Base-by-base conservation (phyloP, 2,888 invertebrate genomes). In the Lucinisca nassula region DNA sequence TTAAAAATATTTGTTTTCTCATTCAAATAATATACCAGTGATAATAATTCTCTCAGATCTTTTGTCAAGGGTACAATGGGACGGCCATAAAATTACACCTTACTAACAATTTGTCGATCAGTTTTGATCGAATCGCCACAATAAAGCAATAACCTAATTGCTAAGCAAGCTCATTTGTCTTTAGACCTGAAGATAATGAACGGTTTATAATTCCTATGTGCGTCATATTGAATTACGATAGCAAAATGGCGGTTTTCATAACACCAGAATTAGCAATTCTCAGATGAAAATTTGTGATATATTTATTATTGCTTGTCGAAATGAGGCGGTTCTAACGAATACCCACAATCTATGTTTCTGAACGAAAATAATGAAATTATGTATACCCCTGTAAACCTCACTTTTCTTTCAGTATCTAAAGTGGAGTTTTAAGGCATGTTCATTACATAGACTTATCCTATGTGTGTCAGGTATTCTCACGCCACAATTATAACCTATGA, bases 1-100 rank as follows among this genome's bases (percentile, higher is more conserved):
- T 72, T 45, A 51, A 81, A 49, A 38, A 73, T 70, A 70, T 79
- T 79, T 79, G 79, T 70, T 45, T 79, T 79, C 79, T 67, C 35
- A 45, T 79, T 70, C 70, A 70, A 61, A 79, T 67, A 27, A 35
- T 77, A 49, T 38, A 27, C 38, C 55, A 40, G 38, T 38, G 67
- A 61, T 40, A 45, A 45, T 79, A 79, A n/a, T 67, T 67, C 70
- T 40, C 24, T 38, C 40, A 27, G 30, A 35, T 58, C 35, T 61
- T 67, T 79, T 79, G 79, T 79, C 17, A 0, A n/a, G 12, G n/a
- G 14, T 6, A 79, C 70, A 61, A 79, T 45, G 30, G 40, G 8
- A 32, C 32, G 3, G 40, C 49, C 58, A 38, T 79, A 30, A 40
- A 79, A 61, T 38, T 67, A 70, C 67, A 70, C 37, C 58, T 30